Evolutionary conservation across 1,140 invertebrate species (phyloP).

Genomic region (Thaumatotibia leucotreta): DNA sequence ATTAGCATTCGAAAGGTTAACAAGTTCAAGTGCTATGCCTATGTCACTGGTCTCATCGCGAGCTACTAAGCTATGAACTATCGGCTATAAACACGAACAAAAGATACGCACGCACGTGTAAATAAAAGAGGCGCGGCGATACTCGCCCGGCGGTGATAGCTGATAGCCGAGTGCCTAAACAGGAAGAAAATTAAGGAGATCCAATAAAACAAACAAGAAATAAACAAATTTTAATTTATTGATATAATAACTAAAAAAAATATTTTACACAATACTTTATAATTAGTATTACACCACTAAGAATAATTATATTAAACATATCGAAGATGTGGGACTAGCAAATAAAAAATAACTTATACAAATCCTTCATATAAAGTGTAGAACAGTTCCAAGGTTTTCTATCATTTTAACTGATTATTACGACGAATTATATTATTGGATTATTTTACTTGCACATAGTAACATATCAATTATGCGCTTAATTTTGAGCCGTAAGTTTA

Average conservation of each 20-base stretch:
- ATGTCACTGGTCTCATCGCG: too few species aligned
- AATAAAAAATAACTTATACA: conserved; percentile 69
- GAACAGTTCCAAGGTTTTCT: conserved; percentile 20
- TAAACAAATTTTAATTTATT: conserved; percentile 76
- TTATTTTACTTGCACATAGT: neutral
- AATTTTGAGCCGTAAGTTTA: neutral
- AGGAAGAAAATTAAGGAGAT: neutral
- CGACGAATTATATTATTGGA: neutral
- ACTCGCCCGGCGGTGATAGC: too few species aligned
- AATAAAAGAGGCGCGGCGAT: too few species aligned
- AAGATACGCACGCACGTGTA: too few species aligned
- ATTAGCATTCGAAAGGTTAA: too few species aligned
- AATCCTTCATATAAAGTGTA: conserved; percentile 44
- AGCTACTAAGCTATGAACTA: too few species aligned
- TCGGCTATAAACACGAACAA: too few species aligned
- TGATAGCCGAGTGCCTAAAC: too few species aligned
- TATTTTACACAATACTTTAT: conserved; percentile 73
- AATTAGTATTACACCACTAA: conserved; percentile 74
- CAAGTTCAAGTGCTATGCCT: too few species aligned
- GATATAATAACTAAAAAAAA: conserved; percentile 74
- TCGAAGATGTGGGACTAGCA: conserved; percentile 70
- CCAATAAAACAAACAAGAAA: conserved; percentile 41
- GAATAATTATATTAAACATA: conserved; percentile 73
- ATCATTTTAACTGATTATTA: neutral
- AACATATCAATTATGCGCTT: neutral